A percentile compares a stretch with the other conserved stretches of the same genome.
These are phyloP conservation scores for Pseudomugil tenellus DNA, from an alignment of 2,797 vertebrate genomes.

Conservation along the genomic window DNA sequence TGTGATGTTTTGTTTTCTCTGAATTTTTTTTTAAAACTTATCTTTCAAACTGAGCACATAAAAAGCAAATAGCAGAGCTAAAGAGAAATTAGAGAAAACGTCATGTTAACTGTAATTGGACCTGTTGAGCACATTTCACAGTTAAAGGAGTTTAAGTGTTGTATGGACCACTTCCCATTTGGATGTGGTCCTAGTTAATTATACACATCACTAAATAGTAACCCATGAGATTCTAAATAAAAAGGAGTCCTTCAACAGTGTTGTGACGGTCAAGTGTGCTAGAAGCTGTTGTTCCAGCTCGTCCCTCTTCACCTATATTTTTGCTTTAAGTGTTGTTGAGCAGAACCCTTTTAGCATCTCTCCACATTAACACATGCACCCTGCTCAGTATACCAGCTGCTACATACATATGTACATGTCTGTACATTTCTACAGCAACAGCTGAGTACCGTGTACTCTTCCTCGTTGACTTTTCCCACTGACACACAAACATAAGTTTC, in stretches of 20 bases:
- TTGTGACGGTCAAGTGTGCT: constrained; percentile 2
- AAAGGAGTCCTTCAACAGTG: constrained; percentile 4
- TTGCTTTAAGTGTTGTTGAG: constrained; percentile 5
- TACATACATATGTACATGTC: constrained; percentile 15
- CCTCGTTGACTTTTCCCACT: constrained; percentile 41
- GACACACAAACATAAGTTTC: constrained; percentile 3
- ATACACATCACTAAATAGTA: constrained; percentile 35
- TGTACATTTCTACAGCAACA: background rate
- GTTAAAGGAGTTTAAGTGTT: constrained; percentile 40
- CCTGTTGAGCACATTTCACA: constrained; percentile 22
- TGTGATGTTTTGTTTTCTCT: background rate
- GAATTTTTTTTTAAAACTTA: background rate
- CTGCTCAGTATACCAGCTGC: constrained; percentile 11
- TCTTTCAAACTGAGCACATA: background rate
- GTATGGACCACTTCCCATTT: constrained; percentile 21
- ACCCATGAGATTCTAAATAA: constrained; percentile 23
- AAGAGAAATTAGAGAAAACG: background rate
- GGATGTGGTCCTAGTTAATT: constrained; percentile 24
- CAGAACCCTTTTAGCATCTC: background rate
- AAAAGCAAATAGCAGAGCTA: background rate
- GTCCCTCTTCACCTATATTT: constrained; percentile 6
- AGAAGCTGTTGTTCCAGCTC: constrained; percentile 11
- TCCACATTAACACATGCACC: background rate
- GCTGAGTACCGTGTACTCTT: constrained; percentile 1
- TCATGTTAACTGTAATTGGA: constrained; percentile 7